Evolutionary conservation across 2,888 invertebrate genomes (phyloP).

Genomic region (Metopia argyrocephala): DNA sequence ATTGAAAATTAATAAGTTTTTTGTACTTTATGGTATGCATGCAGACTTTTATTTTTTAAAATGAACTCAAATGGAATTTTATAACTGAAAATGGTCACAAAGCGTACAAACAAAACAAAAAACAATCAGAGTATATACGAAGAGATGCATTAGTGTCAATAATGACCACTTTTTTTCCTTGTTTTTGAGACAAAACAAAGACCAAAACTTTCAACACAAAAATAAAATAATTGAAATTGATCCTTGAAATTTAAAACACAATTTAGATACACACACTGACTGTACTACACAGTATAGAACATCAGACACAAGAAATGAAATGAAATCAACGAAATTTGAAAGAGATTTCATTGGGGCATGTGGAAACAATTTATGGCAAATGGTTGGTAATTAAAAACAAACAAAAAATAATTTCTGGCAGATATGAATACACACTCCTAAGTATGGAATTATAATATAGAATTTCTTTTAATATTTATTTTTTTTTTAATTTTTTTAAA

Average conservation of each 20-base stretch:
- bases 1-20: constrained; percentile 32
- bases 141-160: constrained; percentile 29
- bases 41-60: no score
- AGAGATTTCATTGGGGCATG: constrained; percentile 10
- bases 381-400: not conserved
- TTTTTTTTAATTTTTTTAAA: no score
- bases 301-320: not conserved
- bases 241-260: constrained; percentile 54
- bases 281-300: not conserved
- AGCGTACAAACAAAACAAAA: not conserved
- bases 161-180: constrained; percentile 17
- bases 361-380: constrained; percentile 15
- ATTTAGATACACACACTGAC: not conserved
- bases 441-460: not conserved
- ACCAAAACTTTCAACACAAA: constrained; percentile 44
- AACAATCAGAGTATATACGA: not conserved
- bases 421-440: constrained; percentile 5
- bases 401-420: constrained; percentile 5
- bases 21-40: constrained; percentile 29
- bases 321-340: not conserved
- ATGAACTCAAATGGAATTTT: constrained; percentile 41
- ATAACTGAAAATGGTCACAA: constrained; percentile 33
- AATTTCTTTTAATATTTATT: not conserved
- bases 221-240: constrained; percentile 41
- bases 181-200: constrained; percentile 1